Conservation (phyloP, 2,797 vertebrate species). For the Graptemys geographica region DNA sequence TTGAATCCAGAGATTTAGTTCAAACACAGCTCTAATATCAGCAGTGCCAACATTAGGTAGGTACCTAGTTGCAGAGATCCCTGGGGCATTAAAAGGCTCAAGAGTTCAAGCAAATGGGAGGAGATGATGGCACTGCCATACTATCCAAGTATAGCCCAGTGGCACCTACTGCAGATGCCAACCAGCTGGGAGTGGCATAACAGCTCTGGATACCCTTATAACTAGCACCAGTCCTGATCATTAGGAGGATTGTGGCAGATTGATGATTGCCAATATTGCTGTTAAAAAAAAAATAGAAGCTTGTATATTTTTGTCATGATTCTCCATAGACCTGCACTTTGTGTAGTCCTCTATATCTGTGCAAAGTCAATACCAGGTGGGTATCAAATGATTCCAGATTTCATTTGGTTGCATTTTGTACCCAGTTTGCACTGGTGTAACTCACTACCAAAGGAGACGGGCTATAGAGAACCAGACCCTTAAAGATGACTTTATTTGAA, state of each 20-base stretch:
- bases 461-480: not conserved
- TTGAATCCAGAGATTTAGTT: not conserved
- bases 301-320: not conserved
- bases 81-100: not conserved
- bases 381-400: not conserved
- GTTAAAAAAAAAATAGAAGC: not conserved
- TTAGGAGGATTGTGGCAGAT: not conserved
- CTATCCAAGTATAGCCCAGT: not conserved
- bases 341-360: not conserved
- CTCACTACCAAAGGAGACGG: not conserved
- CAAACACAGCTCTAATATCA: not conserved
- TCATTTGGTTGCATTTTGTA: not conserved
- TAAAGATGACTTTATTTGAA: not conserved
- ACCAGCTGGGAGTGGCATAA: not conserved
- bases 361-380: rapidly evolving
- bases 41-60: not conserved
- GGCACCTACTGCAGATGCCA: not conserved
- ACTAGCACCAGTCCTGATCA: not conserved
- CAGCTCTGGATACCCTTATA: not conserved
- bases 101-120: not conserved
- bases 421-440: not conserved
- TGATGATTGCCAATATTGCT: not conserved
- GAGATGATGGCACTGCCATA: not conserved
- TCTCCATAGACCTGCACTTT: not conserved
- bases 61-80: not conserved